Evolutionary conservation across 2,888 invertebrate genomes (phyloP).

Genomic region (Alviniconcha strummeri): DNA sequence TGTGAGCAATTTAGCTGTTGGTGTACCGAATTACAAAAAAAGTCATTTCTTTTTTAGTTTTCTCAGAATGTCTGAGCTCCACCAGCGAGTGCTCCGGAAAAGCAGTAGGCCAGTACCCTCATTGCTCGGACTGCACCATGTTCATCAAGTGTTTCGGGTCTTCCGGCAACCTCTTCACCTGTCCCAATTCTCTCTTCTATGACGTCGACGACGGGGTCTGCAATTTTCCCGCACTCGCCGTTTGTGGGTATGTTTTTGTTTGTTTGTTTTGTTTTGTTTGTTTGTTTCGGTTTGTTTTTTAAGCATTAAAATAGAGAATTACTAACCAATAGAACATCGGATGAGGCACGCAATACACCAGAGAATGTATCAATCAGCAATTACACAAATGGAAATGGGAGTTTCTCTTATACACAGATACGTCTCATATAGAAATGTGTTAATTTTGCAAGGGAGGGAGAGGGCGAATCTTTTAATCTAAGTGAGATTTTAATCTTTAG

Average conservation of each 20-base stretch:
- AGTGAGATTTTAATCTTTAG: too few relatives aligned
- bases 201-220: neutral
- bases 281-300: too few relatives aligned
- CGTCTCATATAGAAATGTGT: too few relatives aligned
- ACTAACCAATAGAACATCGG: too few relatives aligned
- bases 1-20: neutral
- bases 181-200: neutral
- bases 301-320: too few relatives aligned
- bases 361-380: too few relatives aligned
- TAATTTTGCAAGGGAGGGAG: too few relatives aligned
- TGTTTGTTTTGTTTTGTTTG: too few relatives aligned
- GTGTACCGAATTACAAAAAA: neutral
- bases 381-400: too few relatives aligned
- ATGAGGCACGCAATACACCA: too few relatives aligned
- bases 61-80: neutral
- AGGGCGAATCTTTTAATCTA: too few relatives aligned
- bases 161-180: neutral
- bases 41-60: neutral
- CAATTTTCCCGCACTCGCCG: neutral
- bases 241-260: neutral
- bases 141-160: constrained; percentile 14
- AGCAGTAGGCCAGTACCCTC: constrained; percentile 2
- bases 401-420: too few relatives aligned
- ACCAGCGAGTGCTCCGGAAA: neutral
- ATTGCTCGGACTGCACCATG: neutral